phyloP scores from a whole-genome alignment of 2,113 vertebrate species.

The Nanorana parkeri region DNA sequence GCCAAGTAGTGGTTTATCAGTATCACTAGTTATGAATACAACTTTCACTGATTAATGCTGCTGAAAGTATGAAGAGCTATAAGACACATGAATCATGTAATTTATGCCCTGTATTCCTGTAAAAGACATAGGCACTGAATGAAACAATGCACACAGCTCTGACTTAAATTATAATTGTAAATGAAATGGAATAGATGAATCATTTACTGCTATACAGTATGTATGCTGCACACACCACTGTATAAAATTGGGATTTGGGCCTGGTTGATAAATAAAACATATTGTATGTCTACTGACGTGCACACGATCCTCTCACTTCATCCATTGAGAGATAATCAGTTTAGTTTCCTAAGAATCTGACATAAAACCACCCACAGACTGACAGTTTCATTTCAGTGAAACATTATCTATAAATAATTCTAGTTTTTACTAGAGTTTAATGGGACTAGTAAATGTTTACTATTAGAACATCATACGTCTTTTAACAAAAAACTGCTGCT shows the following conservation, averaged over 20 bases:
- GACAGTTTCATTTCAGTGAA: not conserved
- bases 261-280: conserved; percentile 23
- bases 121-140: not conserved
- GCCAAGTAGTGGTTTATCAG: not conserved
- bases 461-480: no score
- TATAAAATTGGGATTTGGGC: not conserved
- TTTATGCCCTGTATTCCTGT: not conserved
- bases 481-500: no score
- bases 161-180: conserved; percentile 26
- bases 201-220: not conserved
- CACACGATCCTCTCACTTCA: not conserved
- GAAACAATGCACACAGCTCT: not conserved
- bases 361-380: no score
- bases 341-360: not conserved
- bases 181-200: conserved; percentile 1
- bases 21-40: not conserved
- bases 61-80: not conserved
- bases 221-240: not conserved
- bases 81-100: not conserved
- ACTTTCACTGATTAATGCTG: not conserved
- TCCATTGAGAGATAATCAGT: not conserved
- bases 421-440: no score
- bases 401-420: not conserved
- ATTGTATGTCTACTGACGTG: not conserved
- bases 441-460: no score